phyloP scores from a whole-genome alignment of 1,140 invertebrate species.

The Andricus grossulariae region DNA sequence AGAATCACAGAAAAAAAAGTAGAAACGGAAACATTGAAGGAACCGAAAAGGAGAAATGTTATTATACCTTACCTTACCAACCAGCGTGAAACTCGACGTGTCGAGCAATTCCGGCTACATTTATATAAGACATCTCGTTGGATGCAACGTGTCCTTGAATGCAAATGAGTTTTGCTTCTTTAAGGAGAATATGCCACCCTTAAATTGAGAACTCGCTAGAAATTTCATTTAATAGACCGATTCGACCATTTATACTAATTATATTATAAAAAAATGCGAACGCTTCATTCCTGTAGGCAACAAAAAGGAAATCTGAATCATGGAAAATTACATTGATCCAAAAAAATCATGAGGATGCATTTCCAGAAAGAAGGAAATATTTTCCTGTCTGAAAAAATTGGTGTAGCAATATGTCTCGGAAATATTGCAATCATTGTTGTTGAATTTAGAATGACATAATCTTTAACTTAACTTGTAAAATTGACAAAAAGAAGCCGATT shows the following conservation, averaged over 20 bases:
- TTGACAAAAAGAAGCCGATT: too few species aligned
- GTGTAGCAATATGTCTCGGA: too few species aligned
- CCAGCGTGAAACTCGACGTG: conserved; percentile 10
- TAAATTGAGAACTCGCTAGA: background rate
- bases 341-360: too few species aligned
- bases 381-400: too few species aligned
- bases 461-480: too few species aligned
- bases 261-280: background rate
- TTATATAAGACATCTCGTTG: conserved; percentile 21
- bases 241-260: background rate
- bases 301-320: too few species aligned
- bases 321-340: too few species aligned
- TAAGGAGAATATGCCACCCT: background rate
- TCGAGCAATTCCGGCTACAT: conserved; percentile 18
- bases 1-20: conserved; percentile 24
- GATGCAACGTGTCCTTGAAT: conserved; percentile 14
- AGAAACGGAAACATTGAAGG: conserved; percentile 1
- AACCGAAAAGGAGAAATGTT: conserved; percentile 24
- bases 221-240: conserved; percentile 13
- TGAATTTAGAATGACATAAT: too few species aligned
- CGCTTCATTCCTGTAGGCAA: too few species aligned
- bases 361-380: too few species aligned
- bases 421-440: too few species aligned
- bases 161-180: conserved; percentile 25
- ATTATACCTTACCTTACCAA: conserved; percentile 8